phyloP scores from a whole-genome alignment of 2,888 invertebrate genomes.

The Thyatira batis region DNA sequence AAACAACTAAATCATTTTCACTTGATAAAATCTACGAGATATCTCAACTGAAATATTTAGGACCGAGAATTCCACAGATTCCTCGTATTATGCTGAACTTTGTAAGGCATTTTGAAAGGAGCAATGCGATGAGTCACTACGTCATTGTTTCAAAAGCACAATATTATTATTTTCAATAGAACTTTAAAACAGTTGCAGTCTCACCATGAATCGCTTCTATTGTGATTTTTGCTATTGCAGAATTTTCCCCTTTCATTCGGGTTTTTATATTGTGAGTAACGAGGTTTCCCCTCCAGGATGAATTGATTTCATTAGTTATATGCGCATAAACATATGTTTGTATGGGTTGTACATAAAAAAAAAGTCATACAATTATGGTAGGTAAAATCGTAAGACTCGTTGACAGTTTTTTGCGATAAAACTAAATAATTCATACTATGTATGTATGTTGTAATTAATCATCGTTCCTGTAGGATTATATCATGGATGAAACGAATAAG shows the following conservation, averaged over 20 bases:
- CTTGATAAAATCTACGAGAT: neutral
- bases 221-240: conserved; percentile 46
- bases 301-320: conserved; percentile 62
- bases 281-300: conserved; percentile 40
- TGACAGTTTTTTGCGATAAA: neutral
- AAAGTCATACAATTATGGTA: too few species aligned
- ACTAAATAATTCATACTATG: neutral
- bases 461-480: too few species aligned
- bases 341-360: conserved; percentile 12
- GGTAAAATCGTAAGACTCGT: too few species aligned
- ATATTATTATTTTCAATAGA: conserved; percentile 44
- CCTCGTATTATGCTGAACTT: conserved; percentile 15
- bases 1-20: neutral
- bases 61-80: neutral
- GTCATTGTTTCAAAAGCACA: conserved; percentile 46
- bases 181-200: conserved; percentile 41
- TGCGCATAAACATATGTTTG: conserved; percentile 37
- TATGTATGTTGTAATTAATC: too few species aligned
- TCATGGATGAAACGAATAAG: neutral
- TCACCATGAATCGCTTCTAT: conserved; percentile 55
- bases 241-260: conserved; percentile 45
- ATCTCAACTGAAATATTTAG: neutral
- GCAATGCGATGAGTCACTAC: conserved; percentile 31
- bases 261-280: conserved; percentile 42
- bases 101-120: conserved; percentile 26